phyloP scores from a whole-genome alignment of 2,797 vertebrate genomes.

The Paguma larvata region DNA sequence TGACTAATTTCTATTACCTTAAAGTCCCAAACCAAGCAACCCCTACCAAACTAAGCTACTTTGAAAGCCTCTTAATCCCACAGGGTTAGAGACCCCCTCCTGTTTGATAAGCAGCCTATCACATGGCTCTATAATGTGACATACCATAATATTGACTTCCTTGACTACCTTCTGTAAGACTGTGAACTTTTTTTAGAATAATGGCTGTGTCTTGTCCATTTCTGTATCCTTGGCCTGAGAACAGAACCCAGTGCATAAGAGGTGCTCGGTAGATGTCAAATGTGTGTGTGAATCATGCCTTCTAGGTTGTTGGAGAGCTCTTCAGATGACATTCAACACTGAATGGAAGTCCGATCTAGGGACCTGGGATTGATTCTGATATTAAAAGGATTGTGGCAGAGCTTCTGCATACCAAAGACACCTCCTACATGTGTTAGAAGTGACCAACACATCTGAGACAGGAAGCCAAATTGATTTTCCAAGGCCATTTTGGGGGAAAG shows the following conservation, averaged over 20 bases:
- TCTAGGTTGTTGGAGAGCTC: not conserved
- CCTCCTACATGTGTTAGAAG: not conserved
- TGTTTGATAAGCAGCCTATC: not conserved
- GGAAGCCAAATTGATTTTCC: slow-evolving; percentile 67
- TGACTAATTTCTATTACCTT: not conserved
- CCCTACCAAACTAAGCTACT: not conserved
- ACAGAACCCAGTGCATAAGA: not conserved
- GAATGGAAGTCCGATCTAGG: not conserved
- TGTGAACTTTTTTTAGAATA: not conserved
- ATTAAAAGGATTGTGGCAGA: slow-evolving; percentile 18
- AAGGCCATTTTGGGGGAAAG: slow-evolving; percentile 42
- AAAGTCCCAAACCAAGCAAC: not conserved
- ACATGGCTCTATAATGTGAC: not conserved
- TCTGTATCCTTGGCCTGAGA: not conserved
- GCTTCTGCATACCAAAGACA: not conserved
- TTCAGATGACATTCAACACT: not conserved
- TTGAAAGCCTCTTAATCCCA: not conserved
- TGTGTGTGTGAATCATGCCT: not conserved
- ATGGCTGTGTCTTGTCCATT: not conserved
- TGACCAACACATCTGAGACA: slow-evolving; percentile 33
- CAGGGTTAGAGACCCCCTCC: not conserved
- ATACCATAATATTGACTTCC: not conserved
- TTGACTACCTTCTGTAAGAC: not conserved
- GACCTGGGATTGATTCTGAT: not conserved
- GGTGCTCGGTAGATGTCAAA: not conserved